Percentiles rank a stretch among this genome's conserved stretches.
phyloP scores from a whole-genome alignment of 2,888 invertebrate species.

The Tinea pellionella region DNA sequence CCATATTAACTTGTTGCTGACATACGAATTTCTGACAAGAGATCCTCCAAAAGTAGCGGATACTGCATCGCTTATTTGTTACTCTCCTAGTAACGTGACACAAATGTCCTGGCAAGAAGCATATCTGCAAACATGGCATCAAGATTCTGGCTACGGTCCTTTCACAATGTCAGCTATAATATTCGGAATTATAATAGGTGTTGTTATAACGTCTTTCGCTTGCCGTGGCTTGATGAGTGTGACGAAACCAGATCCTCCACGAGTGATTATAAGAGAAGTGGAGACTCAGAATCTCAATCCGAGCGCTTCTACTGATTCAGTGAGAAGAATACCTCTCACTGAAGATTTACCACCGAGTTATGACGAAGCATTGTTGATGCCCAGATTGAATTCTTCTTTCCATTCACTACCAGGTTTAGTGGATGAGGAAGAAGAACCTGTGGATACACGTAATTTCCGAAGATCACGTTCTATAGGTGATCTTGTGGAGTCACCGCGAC shows the following conservation, averaged over 20 bases:
- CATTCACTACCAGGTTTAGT: conserved; percentile 66
- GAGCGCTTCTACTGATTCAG: conserved; percentile 23
- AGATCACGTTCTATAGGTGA: conserved; percentile 62
- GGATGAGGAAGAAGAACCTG: conserved; percentile 37
- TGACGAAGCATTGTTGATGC: conserved; percentile 81
- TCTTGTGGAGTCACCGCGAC: conserved; percentile 41
- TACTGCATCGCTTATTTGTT: conserved; percentile 69
- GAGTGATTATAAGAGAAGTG: conserved; percentile 46
- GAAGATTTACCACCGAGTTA: conserved; percentile 75
- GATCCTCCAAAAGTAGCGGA: conserved; percentile 61
- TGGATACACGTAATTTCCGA: conserved; percentile 29
- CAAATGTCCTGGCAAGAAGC: conserved; percentile 77
- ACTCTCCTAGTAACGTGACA: conserved; percentile 72
- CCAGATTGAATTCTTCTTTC: conserved; percentile 73
- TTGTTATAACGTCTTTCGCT: conserved; percentile 67
- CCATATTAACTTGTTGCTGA: conserved; percentile 64
- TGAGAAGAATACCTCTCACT: conserved; percentile 42
- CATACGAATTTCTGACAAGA: conserved; percentile 71
- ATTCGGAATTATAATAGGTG: conserved; percentile 62
- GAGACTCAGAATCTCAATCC: conserved; percentile 45
- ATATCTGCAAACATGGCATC: conserved; percentile 74
- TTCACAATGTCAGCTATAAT: conserved; percentile 69
- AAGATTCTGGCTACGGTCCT: conserved; percentile 38
- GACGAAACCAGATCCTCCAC: conserved; percentile 40
- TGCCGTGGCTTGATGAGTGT: conserved; percentile 61